Conservation (phyloP, 2,888 invertebrate species). For the Sialis fuliginosa region DNA sequence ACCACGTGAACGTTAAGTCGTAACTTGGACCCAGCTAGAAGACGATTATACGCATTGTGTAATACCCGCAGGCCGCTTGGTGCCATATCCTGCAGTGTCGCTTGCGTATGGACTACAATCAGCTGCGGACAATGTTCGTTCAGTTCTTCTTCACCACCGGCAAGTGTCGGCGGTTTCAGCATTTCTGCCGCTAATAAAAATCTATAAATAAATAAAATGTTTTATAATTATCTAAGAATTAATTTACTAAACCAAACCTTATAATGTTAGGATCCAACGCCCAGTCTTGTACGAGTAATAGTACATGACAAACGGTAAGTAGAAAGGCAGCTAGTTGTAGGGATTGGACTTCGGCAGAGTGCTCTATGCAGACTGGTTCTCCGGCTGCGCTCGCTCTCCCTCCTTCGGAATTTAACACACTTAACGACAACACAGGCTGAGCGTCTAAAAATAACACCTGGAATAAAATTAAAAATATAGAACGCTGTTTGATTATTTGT, state of each 20-base stretch:
- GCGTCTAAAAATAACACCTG: conserved; percentile 76
- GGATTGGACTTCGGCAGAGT: conserved; percentile 46
- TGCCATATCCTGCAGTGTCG: conserved; percentile 54
- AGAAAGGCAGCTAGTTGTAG: conserved; percentile 69
- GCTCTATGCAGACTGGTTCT: conserved; percentile 44
- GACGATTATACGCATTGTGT: conserved; percentile 28
- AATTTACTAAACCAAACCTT: conserved; percentile 28
- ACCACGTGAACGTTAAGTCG: no score
- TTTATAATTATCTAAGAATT: not conserved
- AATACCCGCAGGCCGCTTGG: conserved; percentile 37
- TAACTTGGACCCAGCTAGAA: no score
- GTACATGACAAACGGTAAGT: conserved; percentile 77
- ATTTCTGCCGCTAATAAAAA: conserved; percentile 72
- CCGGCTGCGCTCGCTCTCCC: conserved; percentile 28
- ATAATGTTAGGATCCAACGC: conserved; percentile 67
- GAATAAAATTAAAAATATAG: conserved; percentile 15
- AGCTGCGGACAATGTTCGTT: conserved; percentile 70
- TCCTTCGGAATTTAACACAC: conserved; percentile 38
- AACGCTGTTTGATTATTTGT: not conserved
- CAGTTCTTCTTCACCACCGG: conserved; percentile 43
- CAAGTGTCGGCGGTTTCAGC: conserved; percentile 56
- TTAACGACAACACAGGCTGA: conserved; percentile 56
- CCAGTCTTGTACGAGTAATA: conserved; percentile 80
- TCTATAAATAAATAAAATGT: conserved; percentile 24
- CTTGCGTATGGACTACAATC: conserved; percentile 67